These are phyloP conservation scores for Orgyia antiqua DNA, from an alignment of 2,888 invertebrate genomes.

Conservation along the genomic window DNA sequence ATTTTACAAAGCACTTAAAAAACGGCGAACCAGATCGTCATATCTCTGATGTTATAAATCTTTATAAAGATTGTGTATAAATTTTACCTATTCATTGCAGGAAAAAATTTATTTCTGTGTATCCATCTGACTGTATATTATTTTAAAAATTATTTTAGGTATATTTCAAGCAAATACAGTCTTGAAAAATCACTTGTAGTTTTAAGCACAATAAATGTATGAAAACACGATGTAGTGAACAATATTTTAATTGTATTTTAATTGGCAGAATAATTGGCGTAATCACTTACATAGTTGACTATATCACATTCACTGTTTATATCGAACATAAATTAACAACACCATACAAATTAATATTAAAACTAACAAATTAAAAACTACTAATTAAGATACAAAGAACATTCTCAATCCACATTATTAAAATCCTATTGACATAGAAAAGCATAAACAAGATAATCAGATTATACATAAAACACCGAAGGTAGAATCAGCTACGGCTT, in stretches of 20 bases:
- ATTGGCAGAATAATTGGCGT: slow-evolving; percentile 30
- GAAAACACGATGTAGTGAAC: slow-evolving; percentile 37
- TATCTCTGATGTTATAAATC: too few relatives aligned
- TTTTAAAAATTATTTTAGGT: neutral
- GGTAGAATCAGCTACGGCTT: too few relatives aligned
- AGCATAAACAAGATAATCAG: too few relatives aligned
- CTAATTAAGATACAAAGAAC: slow-evolving; percentile 14
- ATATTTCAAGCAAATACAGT: neutral
- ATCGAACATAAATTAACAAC: slow-evolving; percentile 19
- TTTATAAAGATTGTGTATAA: too few relatives aligned
- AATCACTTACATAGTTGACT: slow-evolving; percentile 29
- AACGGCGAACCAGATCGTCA: too few relatives aligned
- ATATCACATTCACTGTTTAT: slow-evolving; percentile 29
- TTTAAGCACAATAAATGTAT: slow-evolving; percentile 39
- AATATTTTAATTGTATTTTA: slow-evolving; percentile 16
- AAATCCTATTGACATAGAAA: too few relatives aligned
- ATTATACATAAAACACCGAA: neutral
- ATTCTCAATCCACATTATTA: too few relatives aligned
- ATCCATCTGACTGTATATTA: neutral
- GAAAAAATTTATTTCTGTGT: too few relatives aligned
- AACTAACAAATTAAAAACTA: slow-evolving; percentile 29
- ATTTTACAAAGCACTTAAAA: too few relatives aligned
- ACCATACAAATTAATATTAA: slow-evolving; percentile 15
- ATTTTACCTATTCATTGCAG: too few relatives aligned
- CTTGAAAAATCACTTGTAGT: slow-evolving; percentile 40